Evolutionary conservation across 2,113 vertebrate genomes (phyloP), one percentile per base, ranked within the genome.

Genomic region (Xiphophorus hellerii): DNA sequence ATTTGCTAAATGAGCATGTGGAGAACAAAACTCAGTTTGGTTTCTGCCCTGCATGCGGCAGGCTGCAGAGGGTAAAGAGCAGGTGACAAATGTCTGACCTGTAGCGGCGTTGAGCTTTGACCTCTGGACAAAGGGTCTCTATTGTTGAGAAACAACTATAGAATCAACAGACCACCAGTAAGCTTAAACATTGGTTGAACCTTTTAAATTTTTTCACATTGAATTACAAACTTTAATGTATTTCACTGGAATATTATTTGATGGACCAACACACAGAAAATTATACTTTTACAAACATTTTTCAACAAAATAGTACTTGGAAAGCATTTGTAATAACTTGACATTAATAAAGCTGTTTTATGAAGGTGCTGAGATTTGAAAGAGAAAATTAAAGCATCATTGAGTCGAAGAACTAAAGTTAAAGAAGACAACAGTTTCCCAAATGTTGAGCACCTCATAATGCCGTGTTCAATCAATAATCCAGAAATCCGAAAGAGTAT

Each of bases 81-180:
- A 92, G 90, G 90, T 93, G 92, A 92, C 87, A 83, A 84, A 74
- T 69, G 84, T 87, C 44, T 48, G 76, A 64, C 65, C 82, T 51
- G 69, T 60, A 71, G 72, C 51, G 76, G 69, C 66, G 81, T 70
- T 83, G 74, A 73, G 86, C 77, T 42, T 60, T 83, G 88, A 93
- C 91, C 87, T 87, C 77, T 2, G 85, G 90, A 66, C 88, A 91
- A 89, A 90, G 84, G 58, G 74, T 84, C 84, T 12, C 83, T 58
- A 84, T 90, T 91, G 84, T 92, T 75, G 81, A 66, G 60, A 66
- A 84, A 90, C 83, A 88, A 84, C 72, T 4, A 65, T 61, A 64
- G 73, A 65, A 13, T 17, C 71, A 30, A 65, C 9, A 82, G 69
- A 81, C 60, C 62, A 67, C 29, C 77, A 71, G 54, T 62, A 74